These are phyloP conservation scores for Ataeniobius toweri DNA, from an alignment of 2,797 vertebrate species.

Conservation along the genomic window DNA sequence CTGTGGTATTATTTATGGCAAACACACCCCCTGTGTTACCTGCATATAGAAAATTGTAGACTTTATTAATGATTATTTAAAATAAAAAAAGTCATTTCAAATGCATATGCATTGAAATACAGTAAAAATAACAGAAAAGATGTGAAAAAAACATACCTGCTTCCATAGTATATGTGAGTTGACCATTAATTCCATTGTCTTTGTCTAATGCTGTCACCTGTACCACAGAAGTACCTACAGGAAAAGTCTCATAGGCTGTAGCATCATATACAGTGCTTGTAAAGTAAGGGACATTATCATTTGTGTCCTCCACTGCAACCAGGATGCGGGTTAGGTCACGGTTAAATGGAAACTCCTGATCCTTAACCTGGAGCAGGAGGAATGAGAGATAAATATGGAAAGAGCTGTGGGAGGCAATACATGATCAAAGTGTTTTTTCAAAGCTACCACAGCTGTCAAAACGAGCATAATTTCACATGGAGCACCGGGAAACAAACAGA, in stretches of 20 bases:
- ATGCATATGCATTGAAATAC: too few relatives aligned
- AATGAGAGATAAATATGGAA: conserved; percentile 47
- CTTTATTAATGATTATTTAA: conserved; percentile 25
- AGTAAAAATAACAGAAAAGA: neutral
- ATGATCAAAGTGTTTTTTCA: conserved; percentile 48
- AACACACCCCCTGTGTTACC: conserved; percentile 92
- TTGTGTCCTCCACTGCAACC: conserved; percentile 90
- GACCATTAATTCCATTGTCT: conserved; percentile 92
- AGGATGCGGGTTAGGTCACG: conserved; percentile 90
- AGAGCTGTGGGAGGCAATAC: conserved; percentile 20
- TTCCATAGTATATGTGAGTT: conserved; percentile 90
- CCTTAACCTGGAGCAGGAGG: conserved; percentile 86
- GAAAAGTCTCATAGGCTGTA: conserved; percentile 87
- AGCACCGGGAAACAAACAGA: conserved; percentile 9
- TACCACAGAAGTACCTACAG: conserved; percentile 84
- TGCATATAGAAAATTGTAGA: conserved; percentile 56
- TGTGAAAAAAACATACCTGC: conserved; percentile 82
- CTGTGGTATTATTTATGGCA: conserved; percentile 88
- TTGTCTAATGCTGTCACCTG: conserved; percentile 93
- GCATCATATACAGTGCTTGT: conserved; percentile 89
- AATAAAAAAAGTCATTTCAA: neutral
- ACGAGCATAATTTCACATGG: conserved; percentile 23
- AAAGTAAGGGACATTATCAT: conserved; percentile 95
- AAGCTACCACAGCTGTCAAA: conserved; percentile 24
- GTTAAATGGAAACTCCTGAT: conserved; percentile 96